Percentiles rank a stretch among this genome's conserved stretches.
These are phyloP conservation scores for Camponotus floridanus DNA, from an alignment of 1,140 invertebrate species.

Conservation along the genomic window DNA sequence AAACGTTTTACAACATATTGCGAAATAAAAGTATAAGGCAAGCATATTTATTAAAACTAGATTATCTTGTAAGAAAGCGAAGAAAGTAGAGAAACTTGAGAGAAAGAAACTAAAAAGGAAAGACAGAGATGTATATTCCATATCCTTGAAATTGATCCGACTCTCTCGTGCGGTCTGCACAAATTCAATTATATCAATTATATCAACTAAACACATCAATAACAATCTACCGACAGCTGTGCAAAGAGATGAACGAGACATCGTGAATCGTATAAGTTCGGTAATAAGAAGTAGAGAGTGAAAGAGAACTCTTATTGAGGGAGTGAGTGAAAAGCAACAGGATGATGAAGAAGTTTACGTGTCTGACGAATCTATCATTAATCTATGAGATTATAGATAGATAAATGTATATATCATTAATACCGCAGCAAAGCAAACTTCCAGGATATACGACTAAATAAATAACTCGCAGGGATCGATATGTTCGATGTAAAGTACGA, in stretches of 20 bases:
- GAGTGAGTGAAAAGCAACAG: slow-evolving; percentile 49
- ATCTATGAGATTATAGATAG: slow-evolving; percentile 26
- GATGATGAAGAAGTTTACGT: slow-evolving; percentile 50
- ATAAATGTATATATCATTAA: not conserved
- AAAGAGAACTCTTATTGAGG: slow-evolving; percentile 44
- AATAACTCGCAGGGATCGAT: slow-evolving; percentile 44
- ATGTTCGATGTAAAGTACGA: slow-evolving; percentile 48
- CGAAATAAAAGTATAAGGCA: not conserved
- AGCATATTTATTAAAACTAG: not conserved
- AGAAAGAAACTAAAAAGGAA: not conserved
- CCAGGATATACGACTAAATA: slow-evolving; percentile 44
- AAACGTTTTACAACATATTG: not conserved
- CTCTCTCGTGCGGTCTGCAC: not conserved
- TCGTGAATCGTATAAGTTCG: not conserved
- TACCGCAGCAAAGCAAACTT: slow-evolving; percentile 16
- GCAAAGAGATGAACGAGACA: slow-evolving; percentile 13
- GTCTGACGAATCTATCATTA: slow-evolving; percentile 48
- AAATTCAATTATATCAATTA: slow-evolving; percentile 14
- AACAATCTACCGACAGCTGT: not conserved
- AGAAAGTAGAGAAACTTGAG: no score
- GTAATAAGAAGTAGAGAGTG: not conserved
- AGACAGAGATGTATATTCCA: not conserved
- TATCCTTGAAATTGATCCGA: not conserved
- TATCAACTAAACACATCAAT: not conserved
- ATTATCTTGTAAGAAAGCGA: no score